Percentiles rank a stretch among this genome's conserved stretches.
phyloP scores from a whole-genome alignment of 2,888 invertebrate genomes.

The Lithosia quadra region DNA sequence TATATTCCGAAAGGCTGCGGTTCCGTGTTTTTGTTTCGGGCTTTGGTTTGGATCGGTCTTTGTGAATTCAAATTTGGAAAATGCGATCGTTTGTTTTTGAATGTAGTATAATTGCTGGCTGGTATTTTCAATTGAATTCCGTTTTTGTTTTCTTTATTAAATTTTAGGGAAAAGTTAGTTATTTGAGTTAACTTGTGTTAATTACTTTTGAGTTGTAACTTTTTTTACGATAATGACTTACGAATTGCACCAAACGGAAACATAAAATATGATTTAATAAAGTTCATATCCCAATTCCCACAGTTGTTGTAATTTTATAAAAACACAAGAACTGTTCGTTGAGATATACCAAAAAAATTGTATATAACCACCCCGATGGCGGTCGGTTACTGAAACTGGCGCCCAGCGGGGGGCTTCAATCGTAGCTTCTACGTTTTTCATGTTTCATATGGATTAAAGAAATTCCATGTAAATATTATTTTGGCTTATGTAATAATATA shows the following conservation, averaged over 20 bases:
- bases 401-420: background rate
- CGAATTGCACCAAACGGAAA: background rate
- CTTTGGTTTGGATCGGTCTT: constrained; percentile 6
- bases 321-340: too few species aligned
- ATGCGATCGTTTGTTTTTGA: constrained; percentile 4
- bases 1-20: constrained; percentile 12
- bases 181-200: background rate
- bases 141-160: background rate
- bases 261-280: background rate
- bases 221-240: background rate
- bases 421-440: too few species aligned
- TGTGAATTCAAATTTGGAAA: constrained; percentile 16
- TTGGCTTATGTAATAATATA: too few species aligned
- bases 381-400: background rate
- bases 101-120: background rate
- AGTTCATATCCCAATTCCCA: background rate
- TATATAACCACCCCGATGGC: too few species aligned
- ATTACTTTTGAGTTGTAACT: background rate
- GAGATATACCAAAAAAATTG: background rate
- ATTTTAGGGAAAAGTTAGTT: too few species aligned
- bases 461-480: background rate
- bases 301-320: too few species aligned
- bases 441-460: background rate
- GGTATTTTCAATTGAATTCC: background rate
- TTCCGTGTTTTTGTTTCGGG: constrained; percentile 3